Evolutionary conservation across 2,797 vertebrate genomes (phyloP).

Genomic region (Pteronotus mesoamericanus): DNA sequence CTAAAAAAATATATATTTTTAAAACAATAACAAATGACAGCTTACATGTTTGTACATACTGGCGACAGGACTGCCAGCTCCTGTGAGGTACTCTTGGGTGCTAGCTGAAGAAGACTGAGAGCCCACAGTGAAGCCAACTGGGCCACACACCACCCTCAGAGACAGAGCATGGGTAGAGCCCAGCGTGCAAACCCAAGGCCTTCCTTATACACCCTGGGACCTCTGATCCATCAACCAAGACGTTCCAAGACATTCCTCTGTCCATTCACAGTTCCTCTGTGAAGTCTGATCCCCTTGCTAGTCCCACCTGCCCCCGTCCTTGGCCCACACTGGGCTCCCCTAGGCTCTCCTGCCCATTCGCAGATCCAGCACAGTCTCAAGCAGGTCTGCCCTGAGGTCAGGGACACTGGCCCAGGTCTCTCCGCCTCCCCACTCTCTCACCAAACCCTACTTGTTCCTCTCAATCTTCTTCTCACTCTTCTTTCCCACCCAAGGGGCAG

Average conservation of each 20-base stretch:
- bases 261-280: neutral
- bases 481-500: neutral
- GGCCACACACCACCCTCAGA: neutral
- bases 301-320: neutral
- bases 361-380: neutral
- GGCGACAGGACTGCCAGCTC: neutral
- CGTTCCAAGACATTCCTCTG: neutral
- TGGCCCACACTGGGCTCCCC: neutral
- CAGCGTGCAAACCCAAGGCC: neutral
- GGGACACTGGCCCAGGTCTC: neutral
- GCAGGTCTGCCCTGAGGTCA: neutral
- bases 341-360: neutral
- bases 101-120: neutral
- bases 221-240: neutral
- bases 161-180: neutral
- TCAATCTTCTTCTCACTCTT: neutral
- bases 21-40: neutral
- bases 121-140: neutral
- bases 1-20: too few relatives aligned
- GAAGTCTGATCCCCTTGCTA: neutral
- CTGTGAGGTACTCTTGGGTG: neutral
- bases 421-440: neutral
- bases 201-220: neutral
- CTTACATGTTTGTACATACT: neutral
- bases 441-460: neutral